Evolutionary conservation across 1,140 invertebrate genomes (phyloP).

Genomic region (Geopemphigus sp.): DNA sequence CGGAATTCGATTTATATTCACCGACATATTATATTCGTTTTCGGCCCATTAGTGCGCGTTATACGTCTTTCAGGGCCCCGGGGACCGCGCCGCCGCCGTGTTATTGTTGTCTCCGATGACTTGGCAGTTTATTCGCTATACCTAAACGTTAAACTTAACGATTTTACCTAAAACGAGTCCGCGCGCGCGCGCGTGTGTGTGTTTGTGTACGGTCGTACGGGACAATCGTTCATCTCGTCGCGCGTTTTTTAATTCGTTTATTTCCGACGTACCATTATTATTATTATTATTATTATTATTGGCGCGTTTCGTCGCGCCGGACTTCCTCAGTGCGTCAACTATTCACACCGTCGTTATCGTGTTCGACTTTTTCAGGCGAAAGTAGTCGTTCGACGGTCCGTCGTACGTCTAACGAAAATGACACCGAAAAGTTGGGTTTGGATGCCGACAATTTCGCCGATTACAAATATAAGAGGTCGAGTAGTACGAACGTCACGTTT

Average conservation of each 20-base stretch:
- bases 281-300: too few relatives aligned
- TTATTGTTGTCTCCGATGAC: constrained; percentile 49
- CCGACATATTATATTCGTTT: neutral
- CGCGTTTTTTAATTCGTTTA: neutral
- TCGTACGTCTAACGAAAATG: neutral
- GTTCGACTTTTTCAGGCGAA: constrained; percentile 28
- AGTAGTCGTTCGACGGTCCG: constrained; percentile 19
- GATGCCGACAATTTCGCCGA: neutral
- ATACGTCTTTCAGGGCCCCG: neutral
- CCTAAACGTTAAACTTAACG: constrained; percentile 6
- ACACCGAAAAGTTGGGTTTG: constrained; percentile 38
- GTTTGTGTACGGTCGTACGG: neutral
- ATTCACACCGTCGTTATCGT: constrained; percentile 4
- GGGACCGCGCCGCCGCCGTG: constrained; percentile 23
- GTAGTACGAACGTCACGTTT: neutral
- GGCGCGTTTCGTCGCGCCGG: too few relatives aligned
- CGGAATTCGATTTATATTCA: neutral
- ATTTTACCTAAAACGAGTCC: neutral
- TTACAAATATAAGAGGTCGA: neutral
- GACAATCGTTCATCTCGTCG: constrained; percentile 14
- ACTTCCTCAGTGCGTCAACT: too few relatives aligned
- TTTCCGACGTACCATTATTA: too few relatives aligned
- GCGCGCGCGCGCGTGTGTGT: neutral
- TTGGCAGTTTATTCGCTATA: constrained; percentile 24
- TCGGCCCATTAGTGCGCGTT: constrained; percentile 25